Percentiles rank a stretch among this genome's conserved stretches.
These are phyloP conservation scores for Maniola jurtina DNA, from an alignment of 1,140 invertebrate genomes.

Conservation along the genomic window DNA sequence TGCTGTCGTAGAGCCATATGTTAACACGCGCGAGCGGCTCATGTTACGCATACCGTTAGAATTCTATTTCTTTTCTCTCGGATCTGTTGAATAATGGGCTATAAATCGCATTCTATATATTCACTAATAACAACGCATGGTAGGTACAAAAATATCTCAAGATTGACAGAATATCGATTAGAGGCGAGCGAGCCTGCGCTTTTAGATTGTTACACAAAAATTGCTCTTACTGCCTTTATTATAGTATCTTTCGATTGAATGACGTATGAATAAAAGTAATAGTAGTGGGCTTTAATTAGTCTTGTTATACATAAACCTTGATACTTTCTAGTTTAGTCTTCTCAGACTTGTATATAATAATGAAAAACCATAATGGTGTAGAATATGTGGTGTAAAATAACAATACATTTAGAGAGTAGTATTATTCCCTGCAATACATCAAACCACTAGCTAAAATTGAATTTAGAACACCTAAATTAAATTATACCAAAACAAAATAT, in stretches of 20 bases:
- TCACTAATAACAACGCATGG: background rate
- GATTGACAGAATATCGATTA: constrained; percentile 24
- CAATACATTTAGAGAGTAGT: too few species aligned
- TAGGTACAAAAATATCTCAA: background rate
- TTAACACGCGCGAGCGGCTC: constrained; percentile 67
- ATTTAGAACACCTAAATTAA: too few species aligned
- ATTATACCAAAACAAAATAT: too few species aligned
- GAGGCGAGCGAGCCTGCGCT: constrained; percentile 16
- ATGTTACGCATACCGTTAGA: constrained; percentile 66
- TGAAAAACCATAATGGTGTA: too few species aligned
- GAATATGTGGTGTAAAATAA: too few species aligned
- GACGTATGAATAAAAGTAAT: constrained; percentile 12
- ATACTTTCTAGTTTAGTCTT: constrained; percentile 14
- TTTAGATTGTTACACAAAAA: constrained; percentile 21
- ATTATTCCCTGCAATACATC: too few species aligned
- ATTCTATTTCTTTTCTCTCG: constrained; percentile 36
- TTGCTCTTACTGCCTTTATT: background rate
- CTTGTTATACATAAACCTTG: constrained; percentile 13
- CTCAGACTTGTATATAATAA: background rate
- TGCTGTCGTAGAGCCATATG: constrained; percentile 63
- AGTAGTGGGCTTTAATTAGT: constrained; percentile 12
- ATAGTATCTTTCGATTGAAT: background rate
- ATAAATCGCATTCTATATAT: background rate
- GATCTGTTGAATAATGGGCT: background rate
- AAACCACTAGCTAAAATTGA: too few species aligned